Evolutionary conservation across 2,888 invertebrate species (phyloP), one percentile per base, ranked within the genome.

Genomic region (Gortyna flavago): DNA sequence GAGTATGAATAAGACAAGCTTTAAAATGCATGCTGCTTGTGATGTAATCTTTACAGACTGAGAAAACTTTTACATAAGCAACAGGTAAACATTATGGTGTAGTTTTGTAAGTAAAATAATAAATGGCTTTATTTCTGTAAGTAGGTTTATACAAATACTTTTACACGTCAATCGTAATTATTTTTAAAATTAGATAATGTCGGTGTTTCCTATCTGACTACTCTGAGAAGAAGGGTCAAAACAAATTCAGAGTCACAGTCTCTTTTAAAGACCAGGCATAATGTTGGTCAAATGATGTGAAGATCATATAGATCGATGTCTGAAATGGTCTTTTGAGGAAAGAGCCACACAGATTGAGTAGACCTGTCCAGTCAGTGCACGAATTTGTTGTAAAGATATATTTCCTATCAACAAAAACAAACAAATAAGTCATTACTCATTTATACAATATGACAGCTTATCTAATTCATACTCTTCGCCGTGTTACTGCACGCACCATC

Each of bases 401-500:
- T 51, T 51, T 51, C 21, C 51, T n/a, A n/a, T n/a, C n/a, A n/a
- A n/a, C n/a, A n/a, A n/a, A n/a, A n/a, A n/a, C n/a, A n/a, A n/a
- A 18, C 48, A 48, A 21, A 48, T 48, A 48, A 48, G 48, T 6
- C 6, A 18, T 48, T 18, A 48, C 7, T 48, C 18, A 44, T 44
- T 44, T 4, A 44, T 59, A 57, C 32, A 61, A 8, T 16, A 8
- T 25, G 25, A 38, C 18, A 35, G 35, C 18, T 69, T 8, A 32
- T 64, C 64, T 64, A 11, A 32, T 71, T 51, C 0, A 70, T 74
- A 72, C 83, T 16, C 81, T 0, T 0, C 2, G 29, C 0, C 18
- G 6, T 16, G 5, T 25, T 2, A 48, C 64, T 57, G 83, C 83
- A 78, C 74, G 78, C 78, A 82, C 85, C 84, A 75, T 83, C 67